Evolutionary conservation across 2,797 vertebrate species (phyloP).

Genomic region (Propithecus deckenii): DNA sequence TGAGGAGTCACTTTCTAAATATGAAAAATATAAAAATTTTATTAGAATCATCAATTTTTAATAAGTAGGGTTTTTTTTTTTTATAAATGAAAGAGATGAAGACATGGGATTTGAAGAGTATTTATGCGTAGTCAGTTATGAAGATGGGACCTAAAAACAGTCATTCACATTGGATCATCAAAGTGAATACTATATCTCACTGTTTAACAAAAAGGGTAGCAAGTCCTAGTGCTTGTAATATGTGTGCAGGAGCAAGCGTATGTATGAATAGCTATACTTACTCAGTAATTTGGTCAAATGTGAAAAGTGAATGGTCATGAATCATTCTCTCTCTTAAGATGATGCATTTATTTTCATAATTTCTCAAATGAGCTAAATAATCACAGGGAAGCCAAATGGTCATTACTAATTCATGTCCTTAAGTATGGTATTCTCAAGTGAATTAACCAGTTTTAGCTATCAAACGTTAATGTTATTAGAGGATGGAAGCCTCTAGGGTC

Average conservation of each 20-base stretch:
- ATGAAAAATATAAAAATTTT: not conserved
- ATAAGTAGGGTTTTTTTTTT: not conserved
- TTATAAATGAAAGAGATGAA: not conserved
- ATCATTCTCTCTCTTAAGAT: slow-evolving; percentile 22
- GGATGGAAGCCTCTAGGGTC: not conserved
- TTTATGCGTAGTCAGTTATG: not conserved
- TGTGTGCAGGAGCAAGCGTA: not conserved
- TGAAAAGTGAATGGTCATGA: slow-evolving; percentile 30
- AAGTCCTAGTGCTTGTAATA: not conserved
- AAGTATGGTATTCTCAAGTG: not conserved
- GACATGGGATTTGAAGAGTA: not conserved
- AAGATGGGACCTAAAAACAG: not conserved
- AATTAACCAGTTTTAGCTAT: not conserved
- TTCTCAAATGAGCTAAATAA: slow-evolving; percentile 13
- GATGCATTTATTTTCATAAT: slow-evolving; percentile 39
- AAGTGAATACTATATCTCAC: not conserved
- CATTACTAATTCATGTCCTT: not conserved
- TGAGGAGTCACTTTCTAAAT: not conserved
- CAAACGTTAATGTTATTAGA: not conserved
- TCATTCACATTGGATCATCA: not conserved
- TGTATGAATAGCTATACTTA: slow-evolving; percentile 21
- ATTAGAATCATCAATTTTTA: not conserved
- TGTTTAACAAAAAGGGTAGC: not conserved
- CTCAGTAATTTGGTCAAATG: not conserved
- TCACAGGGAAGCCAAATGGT: not conserved